These are phyloP conservation scores for Solenodon paradoxus DNA, from an alignment of 2,113 vertebrate genomes.

Conservation along the genomic window DNA sequence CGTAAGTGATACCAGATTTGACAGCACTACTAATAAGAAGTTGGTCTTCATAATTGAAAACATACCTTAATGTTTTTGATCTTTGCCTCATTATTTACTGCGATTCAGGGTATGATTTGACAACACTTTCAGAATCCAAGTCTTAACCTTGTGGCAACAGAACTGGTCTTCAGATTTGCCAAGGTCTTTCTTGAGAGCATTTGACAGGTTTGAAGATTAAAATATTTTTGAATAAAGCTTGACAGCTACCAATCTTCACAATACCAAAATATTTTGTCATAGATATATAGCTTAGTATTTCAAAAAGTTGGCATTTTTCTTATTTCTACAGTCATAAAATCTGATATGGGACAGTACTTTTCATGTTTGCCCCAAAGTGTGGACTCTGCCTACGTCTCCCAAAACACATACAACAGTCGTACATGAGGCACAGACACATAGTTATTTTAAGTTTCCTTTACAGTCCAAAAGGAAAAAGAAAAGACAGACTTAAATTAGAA, in stretches of 20 bases:
- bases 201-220: constrained; percentile 47
- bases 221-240: constrained; percentile 40
- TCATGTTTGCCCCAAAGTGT: neutral
- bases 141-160: constrained; percentile 22
- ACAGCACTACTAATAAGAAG: neutral
- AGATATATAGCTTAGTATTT: neutral
- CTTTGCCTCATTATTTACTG: constrained; percentile 27
- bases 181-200: constrained; percentile 7
- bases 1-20: constrained; percentile 51
- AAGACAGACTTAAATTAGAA: neutral
- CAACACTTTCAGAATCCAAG: constrained; percentile 21
- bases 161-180: neutral
- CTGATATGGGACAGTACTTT: neutral
- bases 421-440: neutral
- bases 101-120: neutral
- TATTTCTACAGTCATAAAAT: neutral
- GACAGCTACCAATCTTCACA: constrained; percentile 33
- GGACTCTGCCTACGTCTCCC: neutral
- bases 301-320: neutral
- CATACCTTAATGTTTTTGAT: constrained; percentile 49
- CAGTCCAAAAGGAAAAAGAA: too few species aligned
- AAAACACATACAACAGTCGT: neutral
- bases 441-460: neutral
- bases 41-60: constrained; percentile 42
- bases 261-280: constrained; percentile 35